phyloP scores from a whole-genome alignment of 2,113 vertebrate species.

The Lepisosteus osseus region DNA sequence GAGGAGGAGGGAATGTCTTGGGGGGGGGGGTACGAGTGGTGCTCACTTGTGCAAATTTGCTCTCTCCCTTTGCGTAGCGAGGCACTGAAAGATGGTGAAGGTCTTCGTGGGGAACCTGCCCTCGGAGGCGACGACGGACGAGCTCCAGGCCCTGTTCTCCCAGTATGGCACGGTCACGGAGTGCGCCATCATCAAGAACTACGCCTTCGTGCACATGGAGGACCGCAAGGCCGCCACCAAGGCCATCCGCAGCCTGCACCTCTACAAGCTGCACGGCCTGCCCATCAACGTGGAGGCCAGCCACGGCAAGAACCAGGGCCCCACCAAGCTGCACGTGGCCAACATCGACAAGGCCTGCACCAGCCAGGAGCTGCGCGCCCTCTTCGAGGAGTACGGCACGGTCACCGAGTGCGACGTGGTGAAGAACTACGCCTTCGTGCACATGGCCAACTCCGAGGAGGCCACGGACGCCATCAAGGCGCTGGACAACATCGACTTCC shows the following conservation, averaged over 20 bases:
- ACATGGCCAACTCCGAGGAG: slow-evolving; percentile 71
- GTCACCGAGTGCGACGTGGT: slow-evolving; percentile 68
- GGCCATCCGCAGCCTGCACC: slow-evolving; percentile 68
- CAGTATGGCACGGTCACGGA: slow-evolving; percentile 67
- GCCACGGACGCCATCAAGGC: slow-evolving; percentile 71
- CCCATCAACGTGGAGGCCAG: slow-evolving; percentile 75
- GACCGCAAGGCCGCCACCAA: slow-evolving; percentile 69
- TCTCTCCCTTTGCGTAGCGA: too few relatives aligned
- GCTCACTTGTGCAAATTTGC: too few relatives aligned
- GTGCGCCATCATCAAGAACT: slow-evolving; percentile 75
- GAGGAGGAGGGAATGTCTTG: too few relatives aligned
- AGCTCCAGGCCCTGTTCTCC: slow-evolving; percentile 64
- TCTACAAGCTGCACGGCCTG: slow-evolving; percentile 60
- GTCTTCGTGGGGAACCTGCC: slow-evolving; percentile 76
- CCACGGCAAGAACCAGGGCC: slow-evolving; percentile 61
- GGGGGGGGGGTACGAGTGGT: too few relatives aligned
- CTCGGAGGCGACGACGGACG: slow-evolving; percentile 59
- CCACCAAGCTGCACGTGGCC: slow-evolving; percentile 69
- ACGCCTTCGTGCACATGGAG: slow-evolving; percentile 77
- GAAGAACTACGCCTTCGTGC: slow-evolving; percentile 76
- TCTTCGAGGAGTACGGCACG: slow-evolving; percentile 72
- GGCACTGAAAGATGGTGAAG: slow-evolving; percentile 62
- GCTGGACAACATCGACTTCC: slow-evolving; percentile 68
- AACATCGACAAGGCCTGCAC: slow-evolving; percentile 64
- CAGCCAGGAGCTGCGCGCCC: slow-evolving; percentile 59